Base-by-base conservation (phyloP, 2,888 invertebrate genomes). In the Pristionchus entomophagus region DNA sequence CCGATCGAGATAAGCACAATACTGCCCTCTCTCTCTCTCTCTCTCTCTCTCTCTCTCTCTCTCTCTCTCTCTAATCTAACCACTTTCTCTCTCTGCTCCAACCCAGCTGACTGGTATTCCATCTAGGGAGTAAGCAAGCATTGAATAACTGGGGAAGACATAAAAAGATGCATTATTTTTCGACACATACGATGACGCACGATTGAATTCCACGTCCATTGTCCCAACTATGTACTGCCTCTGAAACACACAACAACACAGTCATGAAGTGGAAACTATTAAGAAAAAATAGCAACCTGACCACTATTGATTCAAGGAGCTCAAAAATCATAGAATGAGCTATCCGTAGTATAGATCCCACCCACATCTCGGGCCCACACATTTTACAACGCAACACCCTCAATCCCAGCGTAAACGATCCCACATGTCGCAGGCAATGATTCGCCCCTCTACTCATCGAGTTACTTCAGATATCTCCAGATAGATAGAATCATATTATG, bases 1-100 rank as follows among this genome's bases (percentile, higher is more conserved):
- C 35, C 65, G 65, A 73, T 73, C 73, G 26, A 29, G 73, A 73
- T 73, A 73, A 73, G 73, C 73, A 38, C 65, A 22, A 41, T 5
- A 69, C 69, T 38, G 26, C 35, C 38, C 6, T 12, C 10, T 10
- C 62, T 62, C n/a, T n/a, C n/a, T n/a, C n/a, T n/a, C n/a, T n/a
- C n/a, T n/a, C n/a, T n/a, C n/a, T n/a, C n/a, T n/a, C 22, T 62
- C 62, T 59, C 59, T 62, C n/a, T n/a, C 65, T 29, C 59, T n/a
- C 59, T n/a, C 59, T n/a, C 56, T 59, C 56, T 29, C 62, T 19
- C 62, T 32, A 12, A 19, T 56, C 56, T 22, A 59, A 35, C 35
- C 65, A 14, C 65, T 59, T 22, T 14, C 26, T 4, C 38, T n/a
- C 41, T 45, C 41, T 17, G 41, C 32, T 10, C 19, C 14, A 19